Base-by-base conservation (phyloP, 2,888 invertebrate species). In the Idaea aversata region DNA sequence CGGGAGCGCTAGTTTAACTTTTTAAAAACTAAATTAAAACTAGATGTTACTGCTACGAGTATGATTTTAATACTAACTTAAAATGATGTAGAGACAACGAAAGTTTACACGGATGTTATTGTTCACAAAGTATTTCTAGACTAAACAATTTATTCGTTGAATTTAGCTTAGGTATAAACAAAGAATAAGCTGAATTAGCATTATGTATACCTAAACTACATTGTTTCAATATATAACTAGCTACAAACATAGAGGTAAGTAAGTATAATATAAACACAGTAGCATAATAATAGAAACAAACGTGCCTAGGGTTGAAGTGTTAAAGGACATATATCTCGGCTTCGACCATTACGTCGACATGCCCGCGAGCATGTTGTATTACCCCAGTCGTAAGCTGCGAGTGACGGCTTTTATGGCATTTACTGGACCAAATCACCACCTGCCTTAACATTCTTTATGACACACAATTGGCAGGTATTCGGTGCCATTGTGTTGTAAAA, bases 251-350 rank as follows among this genome's bases (percentile, higher is more conserved):
- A 13, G 10, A 38, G 13, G 47, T 47, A 47, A 5, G 13, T 47
- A 47, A 47, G 47, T 47, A 47, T 47, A 47, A 47, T 47, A 47
- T 47, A 47, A 47, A 47, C 47, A 47, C 10, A 47, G 47, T 13
- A 47, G 47, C 47, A 47, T 47, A 47, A 47, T 47, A 47, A 47
- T 47, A 47, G 47, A 47, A 47, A 47, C 47, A 47, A 47, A 47
- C 47, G 47, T 47, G 47, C 47, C 47, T 13, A 47, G 47, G 47
- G 47, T 47, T 47, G 47, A 47, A 47, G 47, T 47, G 47, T 47
- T 47, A 47, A 25, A 47, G 47, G 47, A 47, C 47, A 47, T 47
- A 47, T 47, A 47, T 47, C 47, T 47, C 47, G 47, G 3, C 47
- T 7, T 47, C 47, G 13, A 47, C 47, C 47, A 47, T 47, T 47